Evolutionary conservation across 2,888 invertebrate genomes (phyloP), one percentile per base, ranked within the genome.

Genomic region (Argyresthia goedartella): DNA sequence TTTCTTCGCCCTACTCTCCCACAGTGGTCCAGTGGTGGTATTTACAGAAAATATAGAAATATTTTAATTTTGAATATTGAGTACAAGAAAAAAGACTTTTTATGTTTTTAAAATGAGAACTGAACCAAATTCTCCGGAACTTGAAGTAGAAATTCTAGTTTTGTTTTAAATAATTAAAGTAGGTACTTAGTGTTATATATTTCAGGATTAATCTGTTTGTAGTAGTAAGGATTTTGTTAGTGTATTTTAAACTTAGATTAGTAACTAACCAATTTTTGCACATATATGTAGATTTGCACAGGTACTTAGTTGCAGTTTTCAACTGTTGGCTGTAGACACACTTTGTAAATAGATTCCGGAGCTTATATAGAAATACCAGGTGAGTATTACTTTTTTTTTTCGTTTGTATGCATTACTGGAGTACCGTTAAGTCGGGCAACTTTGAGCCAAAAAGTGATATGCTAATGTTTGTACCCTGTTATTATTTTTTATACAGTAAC

Each of bases 291-390:
- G 16, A 34, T 35, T 48, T 25, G 33, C 25, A 50, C 49, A 47
- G 34, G 25, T 25, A 25, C 25, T 25, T 44, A 33, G 51, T 55
- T 53, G 50, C 55, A 55, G 51, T 34, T 55, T 53, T 47, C 42
- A 48, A 52, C 44, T 34, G 14, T 42, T 39, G 45, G 51, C 44
- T 56, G 52, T 56, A 54, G 42, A 53, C 46, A 53, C 14, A 53
- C 53, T 25, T 25, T 47, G 41, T 52, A 52, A 14, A 52, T 42
- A 52, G 13, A 39, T 14, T 41, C 33, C 15, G 16, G 8, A 45
- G 45, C 35, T 15, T 45, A 35, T 45, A 36, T 45, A 51, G 35
- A 44, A 15, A 36, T n/a, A n/a, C n/a, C n/a, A 11, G 25, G 25
- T 41, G 2, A 25, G 25, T 25, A 25, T 25, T 4, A 25, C 2